Conservation (phyloP, 2,888 invertebrate species). For the Athrips mouffetella region DNA sequence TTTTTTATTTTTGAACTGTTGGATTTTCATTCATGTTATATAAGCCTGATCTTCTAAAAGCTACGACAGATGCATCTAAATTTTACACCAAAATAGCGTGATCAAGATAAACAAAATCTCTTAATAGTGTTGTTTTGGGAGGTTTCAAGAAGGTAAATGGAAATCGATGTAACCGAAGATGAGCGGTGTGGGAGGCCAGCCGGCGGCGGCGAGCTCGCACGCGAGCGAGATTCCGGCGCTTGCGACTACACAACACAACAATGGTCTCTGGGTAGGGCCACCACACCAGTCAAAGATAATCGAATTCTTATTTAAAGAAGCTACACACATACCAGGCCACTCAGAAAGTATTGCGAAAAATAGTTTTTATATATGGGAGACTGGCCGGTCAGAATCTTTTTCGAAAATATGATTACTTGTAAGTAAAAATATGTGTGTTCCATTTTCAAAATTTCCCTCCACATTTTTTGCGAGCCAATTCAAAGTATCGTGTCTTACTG, state of each 20-base stretch:
- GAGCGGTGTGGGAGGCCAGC: constrained; percentile 31
- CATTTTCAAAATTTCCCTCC: too few relatives aligned
- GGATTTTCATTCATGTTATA: too few relatives aligned
- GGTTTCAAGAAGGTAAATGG: constrained; percentile 29
- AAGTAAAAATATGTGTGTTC: too few relatives aligned
- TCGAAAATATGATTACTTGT: too few relatives aligned
- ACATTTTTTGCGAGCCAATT: too few relatives aligned
- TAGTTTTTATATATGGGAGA: too few relatives aligned
- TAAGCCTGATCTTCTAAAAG: too few relatives aligned
- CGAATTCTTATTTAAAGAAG: not conserved
- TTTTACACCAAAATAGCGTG: not conserved
- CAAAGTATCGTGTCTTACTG: too few relatives aligned
- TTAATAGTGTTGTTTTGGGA: constrained; percentile 14
- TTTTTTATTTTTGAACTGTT: too few relatives aligned
- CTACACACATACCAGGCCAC: too few relatives aligned
- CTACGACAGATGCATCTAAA: not conserved
- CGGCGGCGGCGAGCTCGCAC: constrained; percentile 19
- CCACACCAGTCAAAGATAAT: not conserved
- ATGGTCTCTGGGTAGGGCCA: constrained; percentile 32
- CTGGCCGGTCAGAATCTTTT: too few relatives aligned
- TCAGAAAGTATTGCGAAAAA: too few relatives aligned
- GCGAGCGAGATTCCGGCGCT: constrained; percentile 18
- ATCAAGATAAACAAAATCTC: not conserved
- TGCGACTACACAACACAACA: constrained; percentile 30
- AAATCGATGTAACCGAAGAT: constrained; percentile 30